phyloP scores from a whole-genome alignment of 1,140 invertebrate genomes.

The Trichonephila clavipes region DNA sequence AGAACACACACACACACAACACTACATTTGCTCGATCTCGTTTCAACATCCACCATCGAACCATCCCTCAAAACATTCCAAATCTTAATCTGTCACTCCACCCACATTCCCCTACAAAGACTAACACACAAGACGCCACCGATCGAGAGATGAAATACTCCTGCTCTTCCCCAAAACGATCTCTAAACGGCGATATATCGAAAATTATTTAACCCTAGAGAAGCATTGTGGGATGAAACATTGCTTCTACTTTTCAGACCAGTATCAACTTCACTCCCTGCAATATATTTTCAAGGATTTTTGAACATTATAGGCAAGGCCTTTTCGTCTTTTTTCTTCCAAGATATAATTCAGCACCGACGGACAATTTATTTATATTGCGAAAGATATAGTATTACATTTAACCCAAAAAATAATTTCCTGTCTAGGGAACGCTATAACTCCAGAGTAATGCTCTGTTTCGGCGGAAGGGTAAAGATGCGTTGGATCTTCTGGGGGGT shows the following conservation, averaged over 20 bases:
- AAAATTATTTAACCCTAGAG: conserved; percentile 69
- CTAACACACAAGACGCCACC: background rate
- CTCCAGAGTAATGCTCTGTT: conserved; percentile 55
- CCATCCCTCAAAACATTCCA: too few relatives aligned
- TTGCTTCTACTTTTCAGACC: background rate
- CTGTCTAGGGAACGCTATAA: conserved; percentile 44
- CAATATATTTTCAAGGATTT: conserved; percentile 42
- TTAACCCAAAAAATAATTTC: conserved; percentile 47
- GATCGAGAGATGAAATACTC: background rate
- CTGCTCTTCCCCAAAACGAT: background rate
- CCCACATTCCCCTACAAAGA: background rate
- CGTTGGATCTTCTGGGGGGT: background rate
- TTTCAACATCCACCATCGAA: too few relatives aligned
- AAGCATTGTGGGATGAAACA: conserved; percentile 46
- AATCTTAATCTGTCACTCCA: too few relatives aligned
- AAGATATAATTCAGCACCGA: conserved; percentile 34
- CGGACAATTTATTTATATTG: conserved; percentile 44
- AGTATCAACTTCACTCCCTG: conserved; percentile 11
- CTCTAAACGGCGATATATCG: conserved; percentile 57
- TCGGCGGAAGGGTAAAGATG: conserved; percentile 4
- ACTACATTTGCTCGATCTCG: too few relatives aligned
- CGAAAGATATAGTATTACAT: conserved; percentile 58
- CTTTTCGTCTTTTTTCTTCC: background rate
- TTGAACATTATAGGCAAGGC: conserved; percentile 47
- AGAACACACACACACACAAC: too few relatives aligned